Conservation (phyloP, 1,140 invertebrate species). For the Leptinotarsa texana region DNA sequence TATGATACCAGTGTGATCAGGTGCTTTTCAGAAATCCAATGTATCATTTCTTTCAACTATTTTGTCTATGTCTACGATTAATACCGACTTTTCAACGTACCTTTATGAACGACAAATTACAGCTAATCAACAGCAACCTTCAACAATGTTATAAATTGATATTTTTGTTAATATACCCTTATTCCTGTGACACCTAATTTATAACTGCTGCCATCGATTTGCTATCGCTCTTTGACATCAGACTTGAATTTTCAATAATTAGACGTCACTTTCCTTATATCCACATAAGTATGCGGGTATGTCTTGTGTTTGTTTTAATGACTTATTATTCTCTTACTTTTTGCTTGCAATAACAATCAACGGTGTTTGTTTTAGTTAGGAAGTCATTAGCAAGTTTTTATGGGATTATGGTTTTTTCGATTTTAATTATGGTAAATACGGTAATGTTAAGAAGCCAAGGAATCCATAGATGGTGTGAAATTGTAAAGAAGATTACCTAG, state of each 20-base stretch:
- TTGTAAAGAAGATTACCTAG: too few species aligned
- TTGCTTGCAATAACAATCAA: not conserved
- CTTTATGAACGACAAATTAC: too few species aligned
- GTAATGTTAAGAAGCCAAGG: not conserved
- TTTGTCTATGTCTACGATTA: too few species aligned
- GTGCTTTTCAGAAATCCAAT: too few species aligned
- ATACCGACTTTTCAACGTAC: too few species aligned
- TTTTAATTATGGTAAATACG: not conserved
- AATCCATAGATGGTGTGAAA: too few species aligned
- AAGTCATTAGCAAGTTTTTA: not conserved
- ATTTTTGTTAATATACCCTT: not conserved
- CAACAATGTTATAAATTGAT: not conserved
- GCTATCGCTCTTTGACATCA: not conserved
- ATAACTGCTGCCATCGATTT: not conserved
- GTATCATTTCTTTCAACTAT: too few species aligned
- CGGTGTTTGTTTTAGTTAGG: not conserved
- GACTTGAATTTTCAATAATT: conserved; percentile 3
- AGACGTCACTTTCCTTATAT: not conserved
- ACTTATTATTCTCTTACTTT: not conserved
- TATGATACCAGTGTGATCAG: too few species aligned
- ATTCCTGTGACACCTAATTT: not conserved
- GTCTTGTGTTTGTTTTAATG: not conserved
- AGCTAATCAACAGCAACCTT: too few species aligned
- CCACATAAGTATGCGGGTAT: not conserved
- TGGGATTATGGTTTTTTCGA: not conserved